phyloP scores from a whole-genome alignment of 2,888 invertebrate genomes.

The Dugesia japonica region DNA sequence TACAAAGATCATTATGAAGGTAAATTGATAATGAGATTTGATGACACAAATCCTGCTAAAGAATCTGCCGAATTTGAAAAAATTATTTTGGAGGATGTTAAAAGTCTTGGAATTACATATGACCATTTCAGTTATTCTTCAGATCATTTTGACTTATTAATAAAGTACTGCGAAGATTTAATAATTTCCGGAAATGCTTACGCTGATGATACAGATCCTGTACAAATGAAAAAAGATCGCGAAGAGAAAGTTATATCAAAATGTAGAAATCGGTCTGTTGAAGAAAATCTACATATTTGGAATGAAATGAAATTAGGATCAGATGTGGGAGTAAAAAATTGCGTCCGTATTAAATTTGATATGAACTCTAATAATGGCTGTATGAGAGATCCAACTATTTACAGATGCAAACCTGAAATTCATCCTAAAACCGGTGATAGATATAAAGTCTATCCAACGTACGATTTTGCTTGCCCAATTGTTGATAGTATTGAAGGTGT shows the following conservation, averaged over 20 bases:
- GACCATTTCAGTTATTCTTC: conserved; percentile 85
- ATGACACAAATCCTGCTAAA: conserved; percentile 97
- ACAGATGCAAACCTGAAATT: conserved; percentile 80
- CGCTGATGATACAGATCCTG: conserved; percentile 72
- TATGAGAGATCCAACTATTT: conserved; percentile 91
- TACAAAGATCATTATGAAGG: conserved; percentile 73
- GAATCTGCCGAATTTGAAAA: conserved; percentile 90
- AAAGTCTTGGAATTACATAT: conserved; percentile 73
- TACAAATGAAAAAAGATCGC: conserved; percentile 79
- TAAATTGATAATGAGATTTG: conserved; percentile 87
- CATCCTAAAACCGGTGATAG: conserved; percentile 80
- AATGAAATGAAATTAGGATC: conserved; percentile 78
- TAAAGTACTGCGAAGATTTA: conserved; percentile 69
- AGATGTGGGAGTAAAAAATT: conserved; percentile 65
- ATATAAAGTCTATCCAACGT: conserved; percentile 95
- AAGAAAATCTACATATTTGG: conserved; percentile 74
- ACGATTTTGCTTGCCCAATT: conserved; percentile 97
- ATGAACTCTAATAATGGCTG: conserved; percentile 90
- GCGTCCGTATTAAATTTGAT: conserved; percentile 88
- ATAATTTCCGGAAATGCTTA: conserved; percentile 76
- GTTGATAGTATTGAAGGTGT: conserved; percentile 92
- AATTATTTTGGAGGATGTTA: conserved; percentile 75
- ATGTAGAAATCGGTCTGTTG: conserved; percentile 51
- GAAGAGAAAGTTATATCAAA: conserved; percentile 72
- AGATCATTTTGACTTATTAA: conserved; percentile 80